Evolutionary conservation across 2,888 invertebrate genomes (phyloP), one percentile per base, ranked within the genome.

Genomic region (Proisotoma minuta): DNA sequence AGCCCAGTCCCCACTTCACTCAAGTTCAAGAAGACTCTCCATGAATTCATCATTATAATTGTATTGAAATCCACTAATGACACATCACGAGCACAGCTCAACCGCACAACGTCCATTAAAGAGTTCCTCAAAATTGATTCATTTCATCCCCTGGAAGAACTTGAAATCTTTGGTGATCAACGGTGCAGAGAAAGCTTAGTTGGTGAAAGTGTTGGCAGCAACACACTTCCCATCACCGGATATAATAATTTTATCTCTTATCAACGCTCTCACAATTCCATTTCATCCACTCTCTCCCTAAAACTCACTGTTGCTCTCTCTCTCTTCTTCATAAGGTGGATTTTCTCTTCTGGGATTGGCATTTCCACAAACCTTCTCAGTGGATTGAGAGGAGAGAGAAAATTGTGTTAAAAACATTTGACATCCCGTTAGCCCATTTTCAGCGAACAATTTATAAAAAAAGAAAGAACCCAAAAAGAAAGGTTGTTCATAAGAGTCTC

Each of bases 221-320:
- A n/a, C 43, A 18, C 15, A 43, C 43, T n/a, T 4, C 5, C 43
- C 43, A 43, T 20, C 10, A 43, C 43, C 5, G 43, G 43, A 43
- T 43, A 43, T n/a, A n/a, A n/a, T n/a, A n/a, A n/a, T 43, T 43
- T 43, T 43, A 43, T 43, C 43, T 43, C 43, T 43, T 43, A 43
- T 43, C 43, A n/a, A 18, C 20, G 43, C 43, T 18, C 15, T 43
- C 43, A 20, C 43, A 43, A 43, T 43, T 43, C 43, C 43, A 43
- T 43, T 43, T 43, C 18, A 43, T 43, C 43, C 43, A 43, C 43
- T 43, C n/a, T n/a, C 43, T 12, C 8, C 34, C 34, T 34, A 10
- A 8, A 34, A 34, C 43, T 12, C 43, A 43, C 43, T 43, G 43
- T 43, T 43, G 43, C 43, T 43, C 20, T n/a, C 43, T 12, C 18